Percentiles rank a stretch among this genome's conserved stretches.
Conservation (phyloP, 2,888 invertebrate genomes). For the Drosophila colorata region DNA sequence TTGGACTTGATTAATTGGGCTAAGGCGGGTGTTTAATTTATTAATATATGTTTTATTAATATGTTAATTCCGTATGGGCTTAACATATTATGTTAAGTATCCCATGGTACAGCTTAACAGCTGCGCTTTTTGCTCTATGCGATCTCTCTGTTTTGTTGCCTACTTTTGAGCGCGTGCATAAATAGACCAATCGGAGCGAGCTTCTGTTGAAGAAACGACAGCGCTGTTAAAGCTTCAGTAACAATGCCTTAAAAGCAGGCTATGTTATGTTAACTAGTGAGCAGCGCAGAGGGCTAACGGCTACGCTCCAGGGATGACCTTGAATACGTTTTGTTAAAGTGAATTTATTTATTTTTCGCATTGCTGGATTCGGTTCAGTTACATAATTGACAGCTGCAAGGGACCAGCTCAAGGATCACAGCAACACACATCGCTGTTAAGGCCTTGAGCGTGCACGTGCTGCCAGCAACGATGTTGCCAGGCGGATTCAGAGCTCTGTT, state of each 20-base stretch:
- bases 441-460: conserved; percentile 17
- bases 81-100: neutral
- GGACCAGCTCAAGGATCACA: conserved; percentile 1
- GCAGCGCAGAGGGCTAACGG: neutral
- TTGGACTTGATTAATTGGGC: neutral
- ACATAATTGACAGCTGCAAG: conserved; percentile 28
- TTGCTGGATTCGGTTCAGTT: conserved; percentile 9
- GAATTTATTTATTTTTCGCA: conserved; percentile 2
- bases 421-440: conserved; percentile 6
- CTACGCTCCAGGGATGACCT: conserved; percentile 17
- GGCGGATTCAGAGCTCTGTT: neutral
- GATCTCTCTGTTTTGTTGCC: conserved; percentile 3
- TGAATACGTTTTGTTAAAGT: conserved; percentile 14
- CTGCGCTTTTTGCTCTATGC: neutral
- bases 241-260: conserved; percentile 4
- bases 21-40: neutral
- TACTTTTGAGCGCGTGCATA: conserved; percentile 13
- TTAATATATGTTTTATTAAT: too few species aligned
- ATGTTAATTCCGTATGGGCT: too few species aligned
- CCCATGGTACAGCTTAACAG: neutral
- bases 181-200: too few species aligned
- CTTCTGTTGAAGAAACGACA: neutral
- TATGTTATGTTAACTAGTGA: neutral
- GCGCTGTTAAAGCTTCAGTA: conserved; percentile 6
- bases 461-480: conserved; percentile 18